A percentile compares a stretch with the other conserved stretches of the same genome.
Conservation (phyloP, 2,113 vertebrate species). For the Clinocottus analis region DNA sequence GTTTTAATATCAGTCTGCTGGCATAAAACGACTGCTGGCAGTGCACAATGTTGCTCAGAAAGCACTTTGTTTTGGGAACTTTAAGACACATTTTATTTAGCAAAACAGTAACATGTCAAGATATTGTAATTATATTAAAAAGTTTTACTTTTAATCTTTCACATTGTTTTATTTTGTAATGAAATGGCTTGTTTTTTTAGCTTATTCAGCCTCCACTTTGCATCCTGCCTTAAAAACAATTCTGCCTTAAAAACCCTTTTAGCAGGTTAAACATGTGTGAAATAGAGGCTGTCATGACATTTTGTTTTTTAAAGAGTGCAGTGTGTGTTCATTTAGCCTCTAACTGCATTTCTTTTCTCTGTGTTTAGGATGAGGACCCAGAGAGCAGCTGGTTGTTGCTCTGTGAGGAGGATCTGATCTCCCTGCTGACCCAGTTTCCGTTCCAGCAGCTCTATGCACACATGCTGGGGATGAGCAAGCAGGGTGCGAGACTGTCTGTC, state of each 20-base stretch:
- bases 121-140: background rate
- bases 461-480: conserved; percentile 90
- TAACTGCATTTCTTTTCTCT: background rate
- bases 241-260: background rate
- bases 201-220: background rate
- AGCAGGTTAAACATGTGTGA: background rate
- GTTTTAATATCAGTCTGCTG: conserved; percentile 28
- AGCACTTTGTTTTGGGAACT: conserved; percentile 22
- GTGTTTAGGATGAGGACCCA: conserved; percentile 93
- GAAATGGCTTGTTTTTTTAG: background rate
- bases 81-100: background rate
- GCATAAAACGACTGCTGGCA: background rate
- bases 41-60: conserved; percentile 21
- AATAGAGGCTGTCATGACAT: background rate
- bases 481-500: conserved; percentile 80
- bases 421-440: conserved; percentile 93
- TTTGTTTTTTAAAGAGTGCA: background rate
- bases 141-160: background rate
- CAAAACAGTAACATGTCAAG: background rate
- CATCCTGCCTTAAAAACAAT: background rate
- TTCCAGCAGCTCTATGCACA: conserved; percentile 96
- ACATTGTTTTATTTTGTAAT: background rate
- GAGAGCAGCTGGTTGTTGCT: conserved; percentile 95
- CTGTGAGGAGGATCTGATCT: conserved; percentile 93
- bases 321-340: background rate